Base-by-base conservation (phyloP, 2,797 vertebrate genomes). In the Nothura maculosa region DNA sequence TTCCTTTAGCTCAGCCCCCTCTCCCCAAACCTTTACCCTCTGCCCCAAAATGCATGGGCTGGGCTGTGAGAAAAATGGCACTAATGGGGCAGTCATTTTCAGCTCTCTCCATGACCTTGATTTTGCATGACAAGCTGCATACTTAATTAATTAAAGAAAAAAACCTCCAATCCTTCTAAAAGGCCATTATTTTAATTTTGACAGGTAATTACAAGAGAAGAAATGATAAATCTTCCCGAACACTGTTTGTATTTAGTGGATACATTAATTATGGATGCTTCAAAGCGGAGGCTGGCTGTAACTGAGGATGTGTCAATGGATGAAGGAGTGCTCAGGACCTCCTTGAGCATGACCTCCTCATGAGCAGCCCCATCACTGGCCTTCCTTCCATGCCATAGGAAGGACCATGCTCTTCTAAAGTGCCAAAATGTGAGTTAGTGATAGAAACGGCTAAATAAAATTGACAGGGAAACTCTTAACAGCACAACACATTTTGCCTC, bases 161-260 rank as follows among this genome's bases (percentile, higher is more conserved):
- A 72, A 92, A 94, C 78, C 82, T 74, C 64, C 4, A 0, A 77
- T 92, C 93, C 79, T 32, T 85, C 93, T 93, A 85, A 97, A 93
- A 92, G 93, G 78, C 93, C 95, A 96, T 97, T 93, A 81, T 87
- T 96, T 96, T 87, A 52, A 83, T 95, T 88, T 78, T 96, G 95
- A 89, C 95, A 95, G 90, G 85, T 88, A 97, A 97, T 96, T 97
- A 94, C 92, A 75, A 74, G 85, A 89, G 91, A 88, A 96, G 95
- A 81, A 88, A 92, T 86, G 85, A 96, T 95, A 63, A 83, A 96
- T 96, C 94, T 95, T 85, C 85, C 87, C 8, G 7, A 90, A 82
- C 83, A 45, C 79, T 92, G 95, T 95, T 97, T 96, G 92, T 95
- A 95, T 96, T 96, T 12, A 93, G 89, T 66, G 60, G 81, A 80